phyloP scores from a whole-genome alignment of 2,797 vertebrate genomes.

The Apogon talboti region DNA sequence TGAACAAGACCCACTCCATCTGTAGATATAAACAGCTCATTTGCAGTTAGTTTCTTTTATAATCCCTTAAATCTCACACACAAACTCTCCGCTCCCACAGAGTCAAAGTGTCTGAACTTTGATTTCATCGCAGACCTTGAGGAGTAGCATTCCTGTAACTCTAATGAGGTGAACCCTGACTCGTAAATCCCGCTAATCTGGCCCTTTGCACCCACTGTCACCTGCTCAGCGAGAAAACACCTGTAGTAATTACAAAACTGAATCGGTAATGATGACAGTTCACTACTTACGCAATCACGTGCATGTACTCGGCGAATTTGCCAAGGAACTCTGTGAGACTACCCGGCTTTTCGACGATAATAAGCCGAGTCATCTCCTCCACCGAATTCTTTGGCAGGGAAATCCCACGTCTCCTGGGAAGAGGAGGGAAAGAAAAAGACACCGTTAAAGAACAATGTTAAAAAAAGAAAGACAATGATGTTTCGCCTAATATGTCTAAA shows the following conservation, averaged over 20 bases:
- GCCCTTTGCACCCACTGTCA: conserved; percentile 16
- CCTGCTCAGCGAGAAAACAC: conserved; percentile 12
- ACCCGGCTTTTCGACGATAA: conserved; percentile 79
- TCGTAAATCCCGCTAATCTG: neutral
- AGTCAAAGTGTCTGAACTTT: conserved; percentile 27
- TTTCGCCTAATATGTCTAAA: neutral
- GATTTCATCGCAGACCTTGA: neutral
- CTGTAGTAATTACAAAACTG: conserved; percentile 8
- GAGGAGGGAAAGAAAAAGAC: neutral
- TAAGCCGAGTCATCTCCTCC: conserved; percentile 71
- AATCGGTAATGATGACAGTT: neutral
- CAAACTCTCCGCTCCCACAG: neutral
- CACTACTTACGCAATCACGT: conserved; percentile 89
- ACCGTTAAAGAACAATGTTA: neutral
- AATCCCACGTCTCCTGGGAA: conserved; percentile 86
- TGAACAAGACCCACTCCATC: too few relatives aligned
- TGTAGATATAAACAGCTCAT: too few relatives aligned
- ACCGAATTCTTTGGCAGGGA: conserved; percentile 71
- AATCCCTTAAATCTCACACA: too few relatives aligned
- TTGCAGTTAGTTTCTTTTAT: too few relatives aligned
- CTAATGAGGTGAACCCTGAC: conserved; percentile 18
- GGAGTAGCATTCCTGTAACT: conserved; percentile 2
- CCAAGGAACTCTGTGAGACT: conserved; percentile 86
- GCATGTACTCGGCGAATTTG: conserved; percentile 92
- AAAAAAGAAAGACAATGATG: neutral